Evolutionary conservation across 2,888 invertebrate species (phyloP).

Genomic region (Lasioglossum oenotherae): DNA sequence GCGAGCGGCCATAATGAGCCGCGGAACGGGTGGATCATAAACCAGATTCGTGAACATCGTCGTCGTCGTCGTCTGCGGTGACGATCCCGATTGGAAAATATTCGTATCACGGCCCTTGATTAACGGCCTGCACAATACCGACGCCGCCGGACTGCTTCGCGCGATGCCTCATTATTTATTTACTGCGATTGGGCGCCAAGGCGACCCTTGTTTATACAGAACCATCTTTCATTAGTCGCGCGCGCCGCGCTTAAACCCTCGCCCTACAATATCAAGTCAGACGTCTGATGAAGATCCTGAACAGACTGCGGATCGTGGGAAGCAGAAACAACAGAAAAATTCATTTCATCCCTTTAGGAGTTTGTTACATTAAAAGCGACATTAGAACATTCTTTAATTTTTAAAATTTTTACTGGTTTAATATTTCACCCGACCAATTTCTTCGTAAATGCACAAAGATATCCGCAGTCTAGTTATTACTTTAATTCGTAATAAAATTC

Average conservation of each 20-base stretch:
- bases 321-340: too few relatives aligned
- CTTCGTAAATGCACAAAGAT: too few relatives aligned
- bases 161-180: not conserved
- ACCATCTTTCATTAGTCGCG: not conserved
- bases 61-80: not conserved
- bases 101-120: slow-evolving; percentile 38
- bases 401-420: too few relatives aligned
- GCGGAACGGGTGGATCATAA: slow-evolving; percentile 36
- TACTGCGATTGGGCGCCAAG: not conserved
- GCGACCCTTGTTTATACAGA: not conserved
- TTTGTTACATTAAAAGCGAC: too few relatives aligned
- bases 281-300: not conserved
- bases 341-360: too few relatives aligned
- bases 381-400: too few relatives aligned
- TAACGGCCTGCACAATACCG: not conserved
- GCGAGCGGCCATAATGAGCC: slow-evolving; percentile 21
- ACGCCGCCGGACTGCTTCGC: not conserved
- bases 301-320: not conserved
- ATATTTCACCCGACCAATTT: too few relatives aligned
- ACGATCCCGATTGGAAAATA: slow-evolving; percentile 60
- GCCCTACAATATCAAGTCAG: not conserved
- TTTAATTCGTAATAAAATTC: too few relatives aligned
- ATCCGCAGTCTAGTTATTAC: too few relatives aligned
- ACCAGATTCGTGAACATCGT: slow-evolving; percentile 42
- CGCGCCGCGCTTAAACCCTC: not conserved